Base-by-base conservation (phyloP, 2,888 invertebrate genomes). In the Cephus spinipes region DNA sequence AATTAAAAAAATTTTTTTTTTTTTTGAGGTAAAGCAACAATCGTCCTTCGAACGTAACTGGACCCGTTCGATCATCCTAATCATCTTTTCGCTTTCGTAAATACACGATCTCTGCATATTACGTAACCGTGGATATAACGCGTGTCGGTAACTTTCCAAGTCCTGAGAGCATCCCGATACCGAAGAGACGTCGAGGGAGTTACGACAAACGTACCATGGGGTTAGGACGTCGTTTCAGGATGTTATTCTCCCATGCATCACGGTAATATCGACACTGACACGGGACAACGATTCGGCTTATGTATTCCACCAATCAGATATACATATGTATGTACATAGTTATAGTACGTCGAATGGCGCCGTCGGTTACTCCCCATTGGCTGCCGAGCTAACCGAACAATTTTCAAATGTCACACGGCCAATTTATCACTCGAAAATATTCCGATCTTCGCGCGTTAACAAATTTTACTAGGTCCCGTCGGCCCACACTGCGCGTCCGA, bases 201-300 rank as follows among this genome's bases (percentile, higher is more conserved):
- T 55, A 55, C 55, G 55, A 55, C 55, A 55, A 55, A 55, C 23
- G 55, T 55, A 55, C 55, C 55, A 55, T 55, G 23, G 23, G 55
- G 23, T 23, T 11, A 33, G 71, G 3, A 31, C 31, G 71, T 6
- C 71, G 71, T 71, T 31, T 33, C 71, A 71, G 12, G 71, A 71
- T 71, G 71, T 71, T 71, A 31, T 71, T 71, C 71, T 31, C 31
- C 15, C 71, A 33, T 71, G 12, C 4, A 71, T 71, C 71, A 71
- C 71, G 71, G 15, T 12, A 33, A 71, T 31, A 12, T 71, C 71
- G 31, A 12, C 31, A 33, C 31, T 71, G 31, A 31, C 71, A 23
- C 9, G 31, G 31, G 31, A 71, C 71, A 71, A 71, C 71, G 31
- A 71, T 71, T 71, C 71, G 15, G 71, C 71, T 71, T 71, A 71